These are phyloP conservation scores for Acanthacorydalis orientalis DNA, from an alignment of 2,888 invertebrate species.

Conservation along the genomic window DNA sequence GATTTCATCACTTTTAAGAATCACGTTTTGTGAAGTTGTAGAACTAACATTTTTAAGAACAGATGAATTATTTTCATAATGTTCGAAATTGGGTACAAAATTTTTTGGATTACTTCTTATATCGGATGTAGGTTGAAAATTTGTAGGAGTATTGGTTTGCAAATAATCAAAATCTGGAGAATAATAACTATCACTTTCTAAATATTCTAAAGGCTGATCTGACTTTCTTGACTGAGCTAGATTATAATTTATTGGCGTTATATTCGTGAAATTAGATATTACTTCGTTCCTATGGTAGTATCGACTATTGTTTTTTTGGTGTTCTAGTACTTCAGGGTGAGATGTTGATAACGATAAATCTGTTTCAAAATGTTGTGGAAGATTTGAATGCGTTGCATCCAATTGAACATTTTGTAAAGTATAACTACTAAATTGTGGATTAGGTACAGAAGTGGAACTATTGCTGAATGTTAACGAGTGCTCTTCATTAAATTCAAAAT, in stretches of 20 bases:
- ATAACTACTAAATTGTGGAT: background rate
- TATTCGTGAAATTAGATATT: background rate
- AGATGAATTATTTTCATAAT: background rate
- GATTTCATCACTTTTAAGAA: conserved; percentile 2
- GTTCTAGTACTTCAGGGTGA: background rate
- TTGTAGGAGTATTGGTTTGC: too few species aligned
- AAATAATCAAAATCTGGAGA: too few species aligned
- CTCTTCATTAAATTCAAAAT: conserved; percentile 59
- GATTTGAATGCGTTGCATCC: background rate
- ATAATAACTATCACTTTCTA: too few species aligned
- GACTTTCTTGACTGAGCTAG: too few species aligned
- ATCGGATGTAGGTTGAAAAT: background rate
- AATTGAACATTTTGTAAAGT: background rate
- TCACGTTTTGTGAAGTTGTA: background rate
- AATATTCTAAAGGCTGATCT: too few species aligned
- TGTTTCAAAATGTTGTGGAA: background rate
- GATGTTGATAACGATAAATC: background rate
- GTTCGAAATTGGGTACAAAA: conserved; percentile 1
- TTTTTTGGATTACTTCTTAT: background rate
- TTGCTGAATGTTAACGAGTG: conserved; percentile 8
- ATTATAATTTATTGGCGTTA: too few species aligned
- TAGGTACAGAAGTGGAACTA: background rate
- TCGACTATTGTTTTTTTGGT: background rate
- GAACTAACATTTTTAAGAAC: background rate
- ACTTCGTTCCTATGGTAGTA: background rate